phyloP scores from a whole-genome alignment of 2,113 vertebrate genomes.

The Bucco capensis region DNA sequence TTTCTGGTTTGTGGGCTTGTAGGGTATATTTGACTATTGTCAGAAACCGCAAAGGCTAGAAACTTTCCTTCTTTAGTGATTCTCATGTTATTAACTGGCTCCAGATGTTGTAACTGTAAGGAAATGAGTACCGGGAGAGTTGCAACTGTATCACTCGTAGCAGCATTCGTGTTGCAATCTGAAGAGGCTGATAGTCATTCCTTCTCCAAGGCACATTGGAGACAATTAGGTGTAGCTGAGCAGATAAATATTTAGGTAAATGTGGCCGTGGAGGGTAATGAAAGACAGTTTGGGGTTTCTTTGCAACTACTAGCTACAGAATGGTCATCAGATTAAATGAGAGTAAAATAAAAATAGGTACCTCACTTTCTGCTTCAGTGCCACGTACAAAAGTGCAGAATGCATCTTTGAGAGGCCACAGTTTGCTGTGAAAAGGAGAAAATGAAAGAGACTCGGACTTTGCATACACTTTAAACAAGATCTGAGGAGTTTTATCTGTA shows the following conservation, averaged over 20 bases:
- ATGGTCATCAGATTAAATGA: neutral
- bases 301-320: neutral
- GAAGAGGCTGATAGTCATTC: neutral
- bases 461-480: neutral
- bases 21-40: neutral
- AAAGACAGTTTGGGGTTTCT: neutral
- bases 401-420: neutral
- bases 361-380: neutral
- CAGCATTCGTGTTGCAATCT: neutral
- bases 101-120: constrained; percentile 2
- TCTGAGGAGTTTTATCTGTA: neutral
- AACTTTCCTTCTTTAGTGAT: neutral
- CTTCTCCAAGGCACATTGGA: neutral
- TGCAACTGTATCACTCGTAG: neutral
- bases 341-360: neutral
- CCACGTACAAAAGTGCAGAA: neutral
- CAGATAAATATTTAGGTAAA: neutral
- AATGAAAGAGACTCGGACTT: neutral
- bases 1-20: constrained; percentile 22
- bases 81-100: neutral
- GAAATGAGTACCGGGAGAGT: neutral
- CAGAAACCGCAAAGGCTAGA: neutral
- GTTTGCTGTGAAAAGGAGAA: neutral
- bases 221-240: neutral
- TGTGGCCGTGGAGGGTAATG: neutral